phyloP scores from a whole-genome alignment of 2,888 invertebrate species.

The Ormyrus rosae region DNA sequence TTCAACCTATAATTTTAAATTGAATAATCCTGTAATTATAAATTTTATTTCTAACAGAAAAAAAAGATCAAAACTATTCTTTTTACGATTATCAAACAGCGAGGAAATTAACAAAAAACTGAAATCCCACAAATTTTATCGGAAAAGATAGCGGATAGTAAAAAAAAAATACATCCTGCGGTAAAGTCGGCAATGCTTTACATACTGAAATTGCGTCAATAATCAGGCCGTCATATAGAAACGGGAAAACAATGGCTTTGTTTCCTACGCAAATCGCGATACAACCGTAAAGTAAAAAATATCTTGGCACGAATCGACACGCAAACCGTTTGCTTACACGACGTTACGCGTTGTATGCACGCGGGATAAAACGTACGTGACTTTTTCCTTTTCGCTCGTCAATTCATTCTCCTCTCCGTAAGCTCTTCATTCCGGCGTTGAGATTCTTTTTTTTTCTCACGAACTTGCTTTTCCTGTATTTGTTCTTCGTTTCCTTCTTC shows the following conservation, averaged over 20 bases:
- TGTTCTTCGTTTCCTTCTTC: conserved; percentile 15
- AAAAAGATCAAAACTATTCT: no score
- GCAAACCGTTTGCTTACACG: conserved; percentile 68
- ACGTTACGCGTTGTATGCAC: conserved; percentile 25
- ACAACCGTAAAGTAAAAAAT: conserved; percentile 74
- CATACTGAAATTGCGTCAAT: conserved; percentile 48
- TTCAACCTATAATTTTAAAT: neutral
- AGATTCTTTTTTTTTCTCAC: conserved; percentile 9
- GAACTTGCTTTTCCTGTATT: conserved; percentile 7
- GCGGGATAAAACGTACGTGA: conserved; percentile 6
- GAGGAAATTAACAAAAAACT: neutral
- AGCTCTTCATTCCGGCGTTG: conserved; percentile 2
- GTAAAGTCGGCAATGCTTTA: conserved; percentile 29
- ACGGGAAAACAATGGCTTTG: conserved; percentile 72
- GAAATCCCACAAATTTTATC: neutral
- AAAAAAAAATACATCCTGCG: neutral
- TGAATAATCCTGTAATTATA: neutral
- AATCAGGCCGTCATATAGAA: conserved; percentile 28
- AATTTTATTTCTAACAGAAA: no score
- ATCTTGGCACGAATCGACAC: conserved; percentile 74
- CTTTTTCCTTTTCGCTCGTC: conserved; percentile 3
- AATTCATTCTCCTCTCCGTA: neutral
- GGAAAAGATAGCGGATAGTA: neutral
- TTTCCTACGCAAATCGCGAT: conserved; percentile 72
- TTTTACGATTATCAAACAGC: neutral